Conservation (phyloP, 1,140 invertebrate genomes). For the Lepidostoma basale region DNA sequence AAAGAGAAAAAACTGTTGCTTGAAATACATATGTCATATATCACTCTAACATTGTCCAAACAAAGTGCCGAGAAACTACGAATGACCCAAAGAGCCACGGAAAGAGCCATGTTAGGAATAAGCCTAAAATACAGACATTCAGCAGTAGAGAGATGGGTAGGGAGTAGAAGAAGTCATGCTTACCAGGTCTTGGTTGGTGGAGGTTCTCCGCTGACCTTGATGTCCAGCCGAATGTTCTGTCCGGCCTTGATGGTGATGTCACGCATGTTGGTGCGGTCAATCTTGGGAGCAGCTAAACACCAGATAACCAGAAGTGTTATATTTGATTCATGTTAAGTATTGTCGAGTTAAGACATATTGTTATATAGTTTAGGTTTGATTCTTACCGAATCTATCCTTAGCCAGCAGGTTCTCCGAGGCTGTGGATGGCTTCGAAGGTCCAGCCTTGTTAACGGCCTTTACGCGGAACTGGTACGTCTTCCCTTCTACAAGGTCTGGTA, state of each 20-base stretch:
- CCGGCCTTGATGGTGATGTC: conserved; percentile 88
- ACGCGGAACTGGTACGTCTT: conserved; percentile 97
- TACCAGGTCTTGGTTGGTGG: conserved; percentile 82
- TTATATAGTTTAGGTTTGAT: too few species aligned
- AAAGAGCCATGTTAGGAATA: too few species aligned
- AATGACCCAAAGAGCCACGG: too few species aligned
- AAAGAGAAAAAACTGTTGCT: too few species aligned
- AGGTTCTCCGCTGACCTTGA: conserved; percentile 90
- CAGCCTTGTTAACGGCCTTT: conserved; percentile 93
- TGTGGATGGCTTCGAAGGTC: conserved; percentile 88
- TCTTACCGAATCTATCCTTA: conserved; percentile 81
- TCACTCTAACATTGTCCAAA: too few species aligned
- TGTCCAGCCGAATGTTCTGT: conserved; percentile 82
- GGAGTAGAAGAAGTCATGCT: too few species aligned
- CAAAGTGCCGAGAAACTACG: too few species aligned
- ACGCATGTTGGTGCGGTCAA: conserved; percentile 87
- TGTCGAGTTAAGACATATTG: background rate
- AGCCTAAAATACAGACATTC: too few species aligned
- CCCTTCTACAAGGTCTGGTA: conserved; percentile 90
- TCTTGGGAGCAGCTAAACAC: conserved; percentile 78
- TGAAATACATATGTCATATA: too few species aligned
- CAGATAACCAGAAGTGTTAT: conserved; percentile 15
- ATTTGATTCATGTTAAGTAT: background rate
- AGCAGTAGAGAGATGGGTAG: too few species aligned
- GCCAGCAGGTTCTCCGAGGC: conserved; percentile 81